Evolutionary conservation across 2,113 vertebrate genomes (phyloP), one percentile per base, ranked within the genome.

Genomic region (Felis chaus): DNA sequence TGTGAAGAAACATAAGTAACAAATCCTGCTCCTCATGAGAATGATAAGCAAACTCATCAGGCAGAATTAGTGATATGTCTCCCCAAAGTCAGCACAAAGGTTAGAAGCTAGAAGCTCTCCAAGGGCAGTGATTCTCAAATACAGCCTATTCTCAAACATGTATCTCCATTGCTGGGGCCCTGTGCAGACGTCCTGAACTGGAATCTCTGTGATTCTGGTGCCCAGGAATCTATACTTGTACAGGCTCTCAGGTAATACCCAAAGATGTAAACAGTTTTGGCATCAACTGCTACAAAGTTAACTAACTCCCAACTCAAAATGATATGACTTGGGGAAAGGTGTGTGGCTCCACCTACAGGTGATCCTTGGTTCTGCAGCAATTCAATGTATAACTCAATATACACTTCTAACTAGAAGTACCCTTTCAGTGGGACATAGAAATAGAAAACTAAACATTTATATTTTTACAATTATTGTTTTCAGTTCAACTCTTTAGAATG

Each of bases 341-440:
- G 21, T 78, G 41, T 9, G 84, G 41, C 80, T 79, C 96, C 96
- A 97, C 91, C 95, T 95, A 86, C 18, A 94, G 82, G 57, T 61
- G 1, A 13, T 11, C 5, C 21, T 78, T 8, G 7, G 36, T 85
- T 89, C 91, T 96, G 55, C 86, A 96, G 15, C 29, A 76, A 50
- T n/a, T 53, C 68, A 45, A 19, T 29, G 4, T 21, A 12, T 7
- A 55, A 41, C 29, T 61, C 68, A 61, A 15, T 33, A 9, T 21
- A 39, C 4, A 61, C 33, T 8, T 5, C 79, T 66, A 33, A 21
- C 48, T 57, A 25, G 25, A 33, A 80, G 4, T 1, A 3, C n/a
- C 39, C 7, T 65, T 57, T 91, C n/a, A 0, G 11, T 41, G 29
- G 10, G 23, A n/a, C 27, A 0, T 12, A 88, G 81, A 63, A 33